A percentile compares a stretch with the other conserved stretches of the same genome.
Conservation (phyloP, 2,113 vertebrate species). For the Periophthalmus modestus region DNA sequence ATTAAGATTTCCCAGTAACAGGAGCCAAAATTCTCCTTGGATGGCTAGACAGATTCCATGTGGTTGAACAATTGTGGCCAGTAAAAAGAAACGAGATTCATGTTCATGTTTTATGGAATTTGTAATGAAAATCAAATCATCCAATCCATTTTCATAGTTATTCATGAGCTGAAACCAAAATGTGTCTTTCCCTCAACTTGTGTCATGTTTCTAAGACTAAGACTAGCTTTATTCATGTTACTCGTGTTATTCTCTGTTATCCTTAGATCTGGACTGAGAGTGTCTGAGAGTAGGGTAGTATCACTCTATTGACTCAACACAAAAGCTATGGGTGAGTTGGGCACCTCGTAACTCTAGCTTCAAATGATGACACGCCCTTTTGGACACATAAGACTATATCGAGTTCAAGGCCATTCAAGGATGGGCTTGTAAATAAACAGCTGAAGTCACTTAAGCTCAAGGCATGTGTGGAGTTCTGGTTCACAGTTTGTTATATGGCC, state of each 20-base stretch:
- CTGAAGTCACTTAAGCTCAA: conserved; percentile 54
- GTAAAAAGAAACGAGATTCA: background rate
- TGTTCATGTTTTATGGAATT: background rate
- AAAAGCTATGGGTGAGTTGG: background rate
- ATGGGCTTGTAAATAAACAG: conserved; percentile 56
- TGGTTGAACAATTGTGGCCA: background rate
- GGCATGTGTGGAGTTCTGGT: conserved; percentile 7
- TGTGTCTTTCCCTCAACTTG: background rate
- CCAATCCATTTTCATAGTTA: background rate
- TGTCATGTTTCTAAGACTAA: background rate
- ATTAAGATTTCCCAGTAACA: background rate
- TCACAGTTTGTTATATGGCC: background rate
- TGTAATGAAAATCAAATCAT: background rate
- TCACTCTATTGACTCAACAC: background rate
- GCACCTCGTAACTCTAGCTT: background rate
- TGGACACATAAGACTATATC: background rate
- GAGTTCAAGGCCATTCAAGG: conserved; percentile 42
- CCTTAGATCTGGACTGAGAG: background rate
- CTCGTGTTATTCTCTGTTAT: background rate
- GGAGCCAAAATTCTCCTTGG: background rate
- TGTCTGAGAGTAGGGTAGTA: background rate
- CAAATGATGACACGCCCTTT: conserved; percentile 18
- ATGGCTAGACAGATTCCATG: background rate
- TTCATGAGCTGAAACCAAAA: background rate
- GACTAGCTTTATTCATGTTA: background rate